A percentile compares a stretch with the other conserved stretches of the same genome.
Evolutionary conservation across 2,888 invertebrate genomes (phyloP).

Genomic region (Cheilosia grossa): DNA sequence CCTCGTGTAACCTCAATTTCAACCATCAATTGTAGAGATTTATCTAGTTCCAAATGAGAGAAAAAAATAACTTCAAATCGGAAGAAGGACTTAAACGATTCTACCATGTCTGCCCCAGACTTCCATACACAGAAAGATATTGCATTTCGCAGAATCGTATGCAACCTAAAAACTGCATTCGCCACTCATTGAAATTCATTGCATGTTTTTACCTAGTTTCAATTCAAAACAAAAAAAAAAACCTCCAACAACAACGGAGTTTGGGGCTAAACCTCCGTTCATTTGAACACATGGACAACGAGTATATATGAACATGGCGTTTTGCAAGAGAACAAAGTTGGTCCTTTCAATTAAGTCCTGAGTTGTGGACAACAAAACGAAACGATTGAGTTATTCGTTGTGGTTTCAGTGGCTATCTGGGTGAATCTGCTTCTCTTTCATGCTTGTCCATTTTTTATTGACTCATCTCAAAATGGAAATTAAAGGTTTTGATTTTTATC

Average conservation of each 20-base stretch:
- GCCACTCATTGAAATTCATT: slow-evolving; percentile 73
- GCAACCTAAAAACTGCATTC: slow-evolving; percentile 69
- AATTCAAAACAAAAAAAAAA: slow-evolving; percentile 42
- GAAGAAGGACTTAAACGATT: slow-evolving; percentile 60
- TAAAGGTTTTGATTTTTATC: slow-evolving; percentile 35
- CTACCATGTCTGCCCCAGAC: slow-evolving; percentile 43
- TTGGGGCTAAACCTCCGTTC: slow-evolving; percentile 1
- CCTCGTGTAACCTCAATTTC: slow-evolving; percentile 64
- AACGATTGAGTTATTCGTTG: slow-evolving; percentile 66
- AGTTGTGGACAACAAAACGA: slow-evolving; percentile 59
- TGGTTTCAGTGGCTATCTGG: slow-evolving; percentile 55
- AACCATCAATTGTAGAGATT: slow-evolving; percentile 66
- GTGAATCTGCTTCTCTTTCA: background rate
- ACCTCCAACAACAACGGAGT: slow-evolving; percentile 30
- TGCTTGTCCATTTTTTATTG: slow-evolving; percentile 7
- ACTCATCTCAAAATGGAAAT: background rate
- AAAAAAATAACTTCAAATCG: slow-evolving; percentile 28
- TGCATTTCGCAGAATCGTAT: slow-evolving; percentile 61
- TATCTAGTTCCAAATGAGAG: slow-evolving; percentile 45
- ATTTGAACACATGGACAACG: slow-evolving; percentile 23
- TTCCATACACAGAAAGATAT: slow-evolving; percentile 32
- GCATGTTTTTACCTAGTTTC: slow-evolving; percentile 73
- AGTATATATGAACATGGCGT: slow-evolving; percentile 39
- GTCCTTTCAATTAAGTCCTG: slow-evolving; percentile 65
- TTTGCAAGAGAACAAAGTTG: slow-evolving; percentile 59